Evolutionary conservation across 2,113 vertebrate genomes (phyloP), one percentile per base, ranked within the genome.

Genomic region (Lathamus discolor): DNA sequence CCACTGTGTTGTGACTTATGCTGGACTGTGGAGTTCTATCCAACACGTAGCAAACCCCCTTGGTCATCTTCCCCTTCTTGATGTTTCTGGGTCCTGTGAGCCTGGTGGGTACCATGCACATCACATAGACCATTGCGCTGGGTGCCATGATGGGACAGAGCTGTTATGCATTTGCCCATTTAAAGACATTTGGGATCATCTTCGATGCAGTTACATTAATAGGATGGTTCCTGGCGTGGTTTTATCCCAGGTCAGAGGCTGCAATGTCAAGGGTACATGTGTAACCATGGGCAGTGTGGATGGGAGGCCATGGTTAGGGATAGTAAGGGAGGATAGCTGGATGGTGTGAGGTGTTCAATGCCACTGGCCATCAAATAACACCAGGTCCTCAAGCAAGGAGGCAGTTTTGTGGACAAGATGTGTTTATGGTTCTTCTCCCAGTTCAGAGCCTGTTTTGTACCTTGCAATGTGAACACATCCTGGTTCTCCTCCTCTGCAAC

Each of bases 281-380:
- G 12, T n/a, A 35, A 10, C 49, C 14, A 6, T 23, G n/a, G 59
- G 15, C 29, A 35, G 10, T 22, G 13, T 15, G 52, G n/a, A 28
- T 44, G 35, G 7, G 4, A n/a, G 33, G 29, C 18, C 22, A 35
- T 1, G 0, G 5, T 2, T 63, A 8, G 16, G 16, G 41, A 7
- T 41, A 31, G 13, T 35, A 9, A 54, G 19, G 51, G 10, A 63
- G 9, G 23, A 46, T 13, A 66, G 22, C 25, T 63, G 68, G 48
- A 16, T 3, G 1, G 11, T 29, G 24, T 8, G 31, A 85, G 16
- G 10, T 69, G 11, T 11, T 81, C 31, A 17, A 1, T 5, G 5
- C 11, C 54, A 4, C 61, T 9, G 39, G 6, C 3, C 29, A 22
- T 62, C 55, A 61, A 74, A 29, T 17, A 55, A 43, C 48, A 44